phyloP scores from a whole-genome alignment of 2,113 vertebrate genomes.

The Mionectes macconnelli region DNA sequence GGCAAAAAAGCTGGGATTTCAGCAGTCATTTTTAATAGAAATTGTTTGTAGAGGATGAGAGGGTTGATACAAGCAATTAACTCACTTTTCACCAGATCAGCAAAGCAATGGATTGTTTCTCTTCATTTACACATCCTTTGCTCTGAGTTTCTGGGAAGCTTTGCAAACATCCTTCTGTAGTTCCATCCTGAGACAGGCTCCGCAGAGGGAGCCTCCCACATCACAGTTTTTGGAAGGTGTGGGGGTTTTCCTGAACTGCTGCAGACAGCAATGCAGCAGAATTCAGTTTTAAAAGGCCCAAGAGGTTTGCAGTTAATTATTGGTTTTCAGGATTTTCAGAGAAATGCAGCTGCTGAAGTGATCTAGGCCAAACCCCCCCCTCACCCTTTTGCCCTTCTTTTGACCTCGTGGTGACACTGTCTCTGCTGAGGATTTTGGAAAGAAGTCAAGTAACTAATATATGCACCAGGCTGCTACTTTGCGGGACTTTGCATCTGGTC shows the following conservation, averaged over 20 bases:
- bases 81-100: background rate
- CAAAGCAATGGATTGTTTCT: background rate
- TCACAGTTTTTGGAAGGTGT: background rate
- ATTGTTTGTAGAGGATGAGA: background rate
- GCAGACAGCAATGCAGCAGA: background rate
- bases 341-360: background rate
- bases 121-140: background rate
- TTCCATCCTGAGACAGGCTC: background rate
- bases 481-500: background rate
- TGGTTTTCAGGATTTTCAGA: background rate
- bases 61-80: background rate
- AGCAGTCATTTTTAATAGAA: background rate
- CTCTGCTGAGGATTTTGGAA: constrained; percentile 19
- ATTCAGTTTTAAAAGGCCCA: background rate
- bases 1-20: background rate
- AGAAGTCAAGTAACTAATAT: constrained; percentile 33
- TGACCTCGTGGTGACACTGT: background rate
- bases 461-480: background rate
- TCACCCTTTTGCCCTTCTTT: constrained; percentile 9
- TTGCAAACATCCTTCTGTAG: background rate
- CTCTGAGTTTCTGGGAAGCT: background rate
- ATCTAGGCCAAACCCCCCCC: background rate
- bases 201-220: background rate
- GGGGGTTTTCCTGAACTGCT: background rate
- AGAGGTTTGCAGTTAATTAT: background rate